Evolutionary conservation across 1,140 invertebrate genomes (phyloP).

Genomic region (Platorchestia sp.): DNA sequence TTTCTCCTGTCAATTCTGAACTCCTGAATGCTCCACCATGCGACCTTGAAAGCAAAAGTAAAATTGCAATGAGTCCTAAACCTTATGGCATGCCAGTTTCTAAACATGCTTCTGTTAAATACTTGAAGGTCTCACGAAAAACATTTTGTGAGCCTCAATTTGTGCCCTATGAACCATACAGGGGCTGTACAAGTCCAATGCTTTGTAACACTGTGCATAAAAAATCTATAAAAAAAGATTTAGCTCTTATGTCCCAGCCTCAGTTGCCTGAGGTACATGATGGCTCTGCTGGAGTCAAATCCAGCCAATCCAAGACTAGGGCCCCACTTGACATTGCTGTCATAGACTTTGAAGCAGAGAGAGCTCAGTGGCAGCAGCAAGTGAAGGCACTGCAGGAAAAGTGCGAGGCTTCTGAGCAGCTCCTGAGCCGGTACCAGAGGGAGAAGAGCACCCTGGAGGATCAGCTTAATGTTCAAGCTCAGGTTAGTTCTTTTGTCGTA

Average conservation of each 20-base stretch:
- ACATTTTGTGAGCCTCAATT: constrained; percentile 73
- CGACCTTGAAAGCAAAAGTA: constrained; percentile 35
- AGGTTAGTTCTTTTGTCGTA: constrained; percentile 66
- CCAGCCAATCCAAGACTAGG: not conserved
- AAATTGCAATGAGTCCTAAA: constrained; percentile 48
- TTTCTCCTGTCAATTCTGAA: constrained; percentile 27
- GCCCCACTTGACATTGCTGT: constrained; percentile 67
- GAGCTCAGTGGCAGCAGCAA: constrained; percentile 70
- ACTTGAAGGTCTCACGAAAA: not conserved
- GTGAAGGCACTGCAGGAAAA: constrained; percentile 75
- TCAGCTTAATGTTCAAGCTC: constrained; percentile 75
- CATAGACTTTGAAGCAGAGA: constrained; percentile 68
- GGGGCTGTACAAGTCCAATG: constrained; percentile 85
- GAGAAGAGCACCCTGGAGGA: constrained; percentile 75
- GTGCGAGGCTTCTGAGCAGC: constrained; percentile 70
- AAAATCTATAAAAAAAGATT: constrained; percentile 69
- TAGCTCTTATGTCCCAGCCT: constrained; percentile 42
- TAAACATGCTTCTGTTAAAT: not conserved
- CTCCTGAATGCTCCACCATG: constrained; percentile 43
- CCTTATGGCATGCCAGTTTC: not conserved
- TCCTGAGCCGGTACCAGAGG: constrained; percentile 68
- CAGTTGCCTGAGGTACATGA: constrained; percentile 38
- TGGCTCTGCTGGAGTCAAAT: constrained; percentile 32
- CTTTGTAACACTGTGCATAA: constrained; percentile 74
- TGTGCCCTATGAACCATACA: constrained; percentile 90